Evolutionary conservation across 2,113 vertebrate genomes (phyloP), one percentile per base, ranked within the genome.

Genomic region (Dascyllus trimaculatus): DNA sequence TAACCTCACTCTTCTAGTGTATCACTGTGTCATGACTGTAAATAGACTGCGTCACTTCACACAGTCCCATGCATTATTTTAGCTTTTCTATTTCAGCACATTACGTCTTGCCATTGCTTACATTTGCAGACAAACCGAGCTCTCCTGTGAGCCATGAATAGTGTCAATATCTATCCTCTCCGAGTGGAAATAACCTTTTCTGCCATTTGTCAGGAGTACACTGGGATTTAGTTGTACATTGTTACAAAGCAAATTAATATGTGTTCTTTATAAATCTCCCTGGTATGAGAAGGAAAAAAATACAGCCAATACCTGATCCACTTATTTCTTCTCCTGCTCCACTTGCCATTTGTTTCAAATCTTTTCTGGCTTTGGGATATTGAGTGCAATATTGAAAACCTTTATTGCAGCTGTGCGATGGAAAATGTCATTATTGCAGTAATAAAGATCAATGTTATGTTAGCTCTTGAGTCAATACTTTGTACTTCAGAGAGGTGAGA

Each of bases 381-480:
- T 40, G 63, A 75, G 45, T 11, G 24, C 61, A 51, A 29, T 61
- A 78, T 80, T 48, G 61, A 70, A 63, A 61, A 57, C 7, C 13
- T 68, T 70, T 72, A 60, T 51, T 75, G 40, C 24, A 2, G 40
- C 24, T 29, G 35, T 53, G 21, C 6, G 26, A n/a, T 32, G 26
- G 56, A 71, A 76, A 77, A 75, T 51, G 6, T 15, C 21, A 58
- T 73, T 71, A 75, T 59, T 26, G 5, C 51, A 38, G 66, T 53
- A 67, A 80, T 73, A 78, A 78, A 77, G 49, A 81, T 73, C 38
- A 29, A 24, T 38, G n/a, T 62, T 70, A 56, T 68, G 63, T 75
- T 43, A 66, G 60, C 5, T 15, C 21, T 43, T 14, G 19, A 81
- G 62, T 77, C 82, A 58, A 80, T 84, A 69, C 22, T 70, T 54